Evolutionary conservation across 2,888 invertebrate species (phyloP).

Genomic region (Perithous albicinctus): DNA sequence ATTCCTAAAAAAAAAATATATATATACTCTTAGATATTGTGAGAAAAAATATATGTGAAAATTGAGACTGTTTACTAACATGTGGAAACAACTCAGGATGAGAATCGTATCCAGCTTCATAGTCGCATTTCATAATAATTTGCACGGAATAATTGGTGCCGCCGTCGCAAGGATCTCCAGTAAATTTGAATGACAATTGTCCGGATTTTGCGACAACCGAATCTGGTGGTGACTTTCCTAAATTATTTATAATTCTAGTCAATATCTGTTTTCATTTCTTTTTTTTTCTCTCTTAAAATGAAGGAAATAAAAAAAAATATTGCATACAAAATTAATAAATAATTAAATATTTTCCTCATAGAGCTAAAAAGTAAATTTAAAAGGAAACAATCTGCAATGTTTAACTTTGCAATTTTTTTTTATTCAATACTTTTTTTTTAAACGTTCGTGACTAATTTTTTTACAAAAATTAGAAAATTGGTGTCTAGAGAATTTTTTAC

Average conservation of each 20-base stretch:
- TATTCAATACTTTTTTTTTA: too few species aligned
- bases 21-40: conserved; percentile 23
- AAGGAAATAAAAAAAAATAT: too few species aligned
- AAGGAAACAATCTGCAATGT: too few species aligned
- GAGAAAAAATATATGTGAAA: not conserved
- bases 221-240: conserved; percentile 75
- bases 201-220: conserved; percentile 60
- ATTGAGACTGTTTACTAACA: conserved; percentile 67
- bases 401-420: too few species aligned
- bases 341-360: too few species aligned
- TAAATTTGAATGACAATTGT: conserved; percentile 71
- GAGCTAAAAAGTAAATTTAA: too few species aligned
- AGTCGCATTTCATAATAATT: conserved; percentile 78
- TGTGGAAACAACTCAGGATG: conserved; percentile 70
- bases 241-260: not conserved
- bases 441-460: too few species aligned
- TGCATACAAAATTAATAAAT: not conserved
- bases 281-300: too few species aligned
- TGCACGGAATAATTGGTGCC: conserved; percentile 71
- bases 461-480: too few species aligned
- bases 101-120: conserved; percentile 65
- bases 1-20: conserved; percentile 55
- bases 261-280: too few species aligned
- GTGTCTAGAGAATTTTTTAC: too few species aligned
- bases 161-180: conserved; percentile 75